Evolutionary conservation across 2,797 vertebrate genomes (phyloP).

Genomic region (Picus viridis): DNA sequence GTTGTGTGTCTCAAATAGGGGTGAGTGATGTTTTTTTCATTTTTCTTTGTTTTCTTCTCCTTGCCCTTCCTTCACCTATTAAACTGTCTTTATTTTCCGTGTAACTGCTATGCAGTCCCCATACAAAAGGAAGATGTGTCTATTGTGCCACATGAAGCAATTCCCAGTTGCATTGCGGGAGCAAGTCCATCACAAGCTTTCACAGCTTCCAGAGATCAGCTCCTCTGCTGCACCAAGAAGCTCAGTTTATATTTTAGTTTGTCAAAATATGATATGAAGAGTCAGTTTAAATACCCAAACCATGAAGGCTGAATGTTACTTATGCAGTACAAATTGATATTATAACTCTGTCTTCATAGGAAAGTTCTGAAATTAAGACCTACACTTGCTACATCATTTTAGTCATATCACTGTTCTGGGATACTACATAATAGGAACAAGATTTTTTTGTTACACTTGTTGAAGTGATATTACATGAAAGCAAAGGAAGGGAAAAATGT

Average conservation of each 20-base stretch:
- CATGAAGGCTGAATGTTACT: background rate
- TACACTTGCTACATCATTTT: background rate
- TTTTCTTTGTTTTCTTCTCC: no score
- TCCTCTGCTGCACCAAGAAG: background rate
- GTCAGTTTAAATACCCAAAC: background rate
- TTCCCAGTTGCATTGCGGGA: background rate
- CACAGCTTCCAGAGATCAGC: background rate
- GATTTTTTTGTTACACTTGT: background rate
- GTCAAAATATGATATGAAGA: background rate
- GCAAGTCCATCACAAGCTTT: background rate
- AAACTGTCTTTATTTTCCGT: background rate
- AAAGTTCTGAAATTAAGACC: background rate
- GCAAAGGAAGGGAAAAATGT: background rate
- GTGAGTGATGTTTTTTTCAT: background rate
- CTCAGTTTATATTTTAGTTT: background rate
- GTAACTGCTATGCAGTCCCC: background rate
- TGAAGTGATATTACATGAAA: background rate
- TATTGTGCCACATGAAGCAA: background rate
- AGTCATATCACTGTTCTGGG: background rate
- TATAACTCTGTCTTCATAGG: background rate
- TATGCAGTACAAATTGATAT: background rate
- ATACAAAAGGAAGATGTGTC: background rate
- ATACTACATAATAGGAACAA: background rate
- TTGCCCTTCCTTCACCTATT: background rate
- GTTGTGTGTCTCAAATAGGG: fast-evolving